A percentile compares a stretch with the other conserved stretches of the same genome.
Conservation (phyloP, 35 echinoderm and acorn worm species). For the Strongylocentrotus purpuratus region DNA sequence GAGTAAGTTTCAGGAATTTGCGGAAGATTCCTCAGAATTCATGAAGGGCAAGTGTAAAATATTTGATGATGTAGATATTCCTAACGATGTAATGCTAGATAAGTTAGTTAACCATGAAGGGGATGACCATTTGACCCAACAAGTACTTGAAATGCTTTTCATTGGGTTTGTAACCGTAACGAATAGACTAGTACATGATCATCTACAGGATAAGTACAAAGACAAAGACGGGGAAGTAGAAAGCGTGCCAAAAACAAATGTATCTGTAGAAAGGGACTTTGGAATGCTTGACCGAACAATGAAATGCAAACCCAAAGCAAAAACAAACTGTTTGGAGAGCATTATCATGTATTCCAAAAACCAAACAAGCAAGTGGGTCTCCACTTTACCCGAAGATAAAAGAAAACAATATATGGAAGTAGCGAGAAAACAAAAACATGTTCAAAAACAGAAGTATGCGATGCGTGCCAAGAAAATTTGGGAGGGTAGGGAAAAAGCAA, state of each 20-base stretch:
- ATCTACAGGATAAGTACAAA: conserved; percentile 17
- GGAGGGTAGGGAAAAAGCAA: not conserved
- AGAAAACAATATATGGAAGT: conserved; percentile 44
- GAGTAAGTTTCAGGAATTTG: not conserved
- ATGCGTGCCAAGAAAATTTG: conserved; percentile 36
- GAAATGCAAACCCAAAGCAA: conserved; percentile 58
- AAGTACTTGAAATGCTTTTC: not conserved
- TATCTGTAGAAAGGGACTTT: conserved; percentile 56
- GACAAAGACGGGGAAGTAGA: not conserved
- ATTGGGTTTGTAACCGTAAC: not conserved
- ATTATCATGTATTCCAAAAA: conserved; percentile 64
- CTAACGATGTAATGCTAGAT: not conserved
- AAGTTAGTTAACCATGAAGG: not conserved
- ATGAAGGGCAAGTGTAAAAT: not conserved
- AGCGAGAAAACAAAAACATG: conserved; percentile 46
- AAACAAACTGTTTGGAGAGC: conserved; percentile 40
- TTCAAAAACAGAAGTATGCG: conserved; percentile 2
- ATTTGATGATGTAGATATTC: not conserved
- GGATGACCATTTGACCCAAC: not conserved
- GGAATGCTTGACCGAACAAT: conserved; percentile 61
- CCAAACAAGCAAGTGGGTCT: conserved; percentile 46
- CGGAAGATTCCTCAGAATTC: not conserved
- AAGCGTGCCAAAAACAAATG: conserved; percentile 71
- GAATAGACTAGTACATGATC: not conserved
- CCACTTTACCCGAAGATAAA: not conserved